These are phyloP conservation scores for Zeus faber DNA, from an alignment of 2,113 vertebrate species.

Conservation along the genomic window DNA sequence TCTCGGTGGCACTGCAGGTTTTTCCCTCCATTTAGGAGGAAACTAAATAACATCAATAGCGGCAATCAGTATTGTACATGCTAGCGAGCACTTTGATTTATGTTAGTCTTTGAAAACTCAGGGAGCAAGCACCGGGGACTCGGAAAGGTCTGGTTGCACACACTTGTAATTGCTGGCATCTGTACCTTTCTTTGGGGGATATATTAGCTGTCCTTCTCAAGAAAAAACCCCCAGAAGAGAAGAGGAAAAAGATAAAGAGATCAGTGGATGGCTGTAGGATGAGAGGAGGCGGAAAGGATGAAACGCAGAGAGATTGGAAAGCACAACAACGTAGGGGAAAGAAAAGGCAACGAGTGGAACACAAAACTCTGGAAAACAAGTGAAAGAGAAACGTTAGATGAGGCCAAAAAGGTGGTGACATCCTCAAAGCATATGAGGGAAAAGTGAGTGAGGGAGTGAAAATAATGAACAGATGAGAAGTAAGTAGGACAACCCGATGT, in stretches of 20 bases:
- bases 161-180: conserved; percentile 43
- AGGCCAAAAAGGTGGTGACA: conserved; percentile 50
- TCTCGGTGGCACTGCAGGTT: no score
- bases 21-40: no score
- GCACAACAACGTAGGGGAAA: background rate
- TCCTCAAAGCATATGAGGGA: conserved; percentile 39
- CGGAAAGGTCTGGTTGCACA: conserved; percentile 42
- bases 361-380: conserved; percentile 83
- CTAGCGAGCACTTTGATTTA: conserved; percentile 29
- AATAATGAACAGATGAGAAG: no score
- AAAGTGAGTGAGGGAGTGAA: conserved; percentile 26
- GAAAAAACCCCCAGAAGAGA: conserved; percentile 85
- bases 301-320: background rate
- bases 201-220: conserved; percentile 92
- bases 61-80: conserved; percentile 11
- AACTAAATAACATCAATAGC: no score
- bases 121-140: conserved; percentile 47
- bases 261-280: conserved; percentile 82
- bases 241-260: conserved; percentile 78
- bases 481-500: no score
- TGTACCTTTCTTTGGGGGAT: conserved; percentile 94
- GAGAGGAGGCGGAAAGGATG: conserved; percentile 50
- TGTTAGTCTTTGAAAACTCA: conserved; percentile 46
- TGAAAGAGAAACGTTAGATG: conserved; percentile 79
- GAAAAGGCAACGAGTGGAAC: conserved; percentile 59